A percentile compares a stretch with the other conserved stretches of the same genome.
Evolutionary conservation across 2,888 invertebrate genomes (phyloP).

Genomic region (Tuta absoluta): DNA sequence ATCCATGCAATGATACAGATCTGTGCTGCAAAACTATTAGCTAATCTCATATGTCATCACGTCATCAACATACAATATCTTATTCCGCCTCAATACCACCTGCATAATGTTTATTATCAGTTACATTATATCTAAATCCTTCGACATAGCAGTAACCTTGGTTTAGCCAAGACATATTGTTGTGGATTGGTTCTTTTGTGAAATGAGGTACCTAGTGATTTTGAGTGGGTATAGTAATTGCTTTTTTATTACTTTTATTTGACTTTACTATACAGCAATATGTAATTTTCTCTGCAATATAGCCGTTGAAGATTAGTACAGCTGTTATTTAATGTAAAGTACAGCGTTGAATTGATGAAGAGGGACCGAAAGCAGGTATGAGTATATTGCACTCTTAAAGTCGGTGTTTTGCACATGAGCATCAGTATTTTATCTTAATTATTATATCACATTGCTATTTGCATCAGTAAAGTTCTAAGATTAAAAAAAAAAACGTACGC

Average conservation of each 20-base stretch:
- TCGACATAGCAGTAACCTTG: constrained; percentile 24
- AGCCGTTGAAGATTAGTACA: no score
- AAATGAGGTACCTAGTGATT: neutral
- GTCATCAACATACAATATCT: constrained; percentile 44
- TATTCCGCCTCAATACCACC: constrained; percentile 42
- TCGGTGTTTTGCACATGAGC: no score
- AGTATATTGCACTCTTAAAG: no score
- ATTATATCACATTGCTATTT: no score
- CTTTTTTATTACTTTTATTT: neutral
- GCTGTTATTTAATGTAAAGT: no score
- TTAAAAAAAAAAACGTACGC: neutral
- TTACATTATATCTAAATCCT: constrained; percentile 43
- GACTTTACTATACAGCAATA: no score
- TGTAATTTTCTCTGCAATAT: no score
- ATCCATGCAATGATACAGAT: constrained; percentile 6
- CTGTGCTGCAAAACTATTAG: constrained; percentile 10
- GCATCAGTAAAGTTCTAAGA: neutral
- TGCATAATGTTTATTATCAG: constrained; percentile 53
- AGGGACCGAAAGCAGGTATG: no score
- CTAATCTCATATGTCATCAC: constrained; percentile 29
- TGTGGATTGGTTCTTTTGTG: neutral
- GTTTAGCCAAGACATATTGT: constrained; percentile 14
- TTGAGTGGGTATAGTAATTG: neutral
- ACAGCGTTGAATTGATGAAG: no score
- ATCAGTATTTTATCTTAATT: no score